phyloP scores from a whole-genome alignment of 2,113 vertebrate species.

The Numida meleagris region DNA sequence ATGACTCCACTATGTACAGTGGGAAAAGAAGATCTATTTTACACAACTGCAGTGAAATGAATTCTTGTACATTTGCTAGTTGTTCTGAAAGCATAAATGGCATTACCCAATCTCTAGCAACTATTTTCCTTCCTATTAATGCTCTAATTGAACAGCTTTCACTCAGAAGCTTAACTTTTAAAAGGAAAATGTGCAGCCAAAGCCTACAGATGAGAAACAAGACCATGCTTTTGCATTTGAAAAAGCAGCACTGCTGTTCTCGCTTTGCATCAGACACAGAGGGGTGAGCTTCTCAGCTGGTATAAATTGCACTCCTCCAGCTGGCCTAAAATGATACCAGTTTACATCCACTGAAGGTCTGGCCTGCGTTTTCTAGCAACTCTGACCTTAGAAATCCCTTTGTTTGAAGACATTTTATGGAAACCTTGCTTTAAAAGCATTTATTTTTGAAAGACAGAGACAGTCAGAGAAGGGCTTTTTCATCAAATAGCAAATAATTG shows the following conservation, averaged over 20 bases:
- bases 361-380: neutral
- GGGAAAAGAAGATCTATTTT: neutral
- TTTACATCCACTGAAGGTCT: neutral
- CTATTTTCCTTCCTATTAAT: neutral
- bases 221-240: neutral
- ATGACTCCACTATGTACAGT: neutral
- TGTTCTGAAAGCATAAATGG: neutral
- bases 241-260: neutral
- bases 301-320: neutral
- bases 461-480: neutral
- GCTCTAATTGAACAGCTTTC: neutral
- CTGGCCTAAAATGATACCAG: neutral
- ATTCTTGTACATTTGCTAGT: neutral
- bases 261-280: neutral
- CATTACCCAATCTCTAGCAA: neutral
- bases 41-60: neutral
- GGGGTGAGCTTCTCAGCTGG: neutral
- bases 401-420: neutral
- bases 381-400: conserved; percentile 12
- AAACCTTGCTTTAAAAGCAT: neutral
- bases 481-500: neutral
- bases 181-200: neutral
- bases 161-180: neutral
- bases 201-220: neutral
- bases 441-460: neutral